A percentile compares a stretch with the other conserved stretches of the same genome.
Evolutionary conservation across 2,888 invertebrate species (phyloP).

Genomic region (Sicus ferrugineus): DNA sequence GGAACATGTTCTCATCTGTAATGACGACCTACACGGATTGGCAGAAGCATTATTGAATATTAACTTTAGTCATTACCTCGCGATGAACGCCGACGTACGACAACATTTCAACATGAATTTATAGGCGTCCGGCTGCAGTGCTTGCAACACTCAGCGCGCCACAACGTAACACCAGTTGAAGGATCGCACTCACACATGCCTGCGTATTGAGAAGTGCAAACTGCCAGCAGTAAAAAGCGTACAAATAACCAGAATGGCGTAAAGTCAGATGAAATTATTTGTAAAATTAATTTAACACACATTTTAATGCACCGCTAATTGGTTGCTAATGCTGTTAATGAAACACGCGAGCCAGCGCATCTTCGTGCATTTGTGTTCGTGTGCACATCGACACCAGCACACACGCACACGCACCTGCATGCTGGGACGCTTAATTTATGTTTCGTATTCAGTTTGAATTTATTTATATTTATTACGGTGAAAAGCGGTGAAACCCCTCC

Average conservation of each 20-base stretch:
- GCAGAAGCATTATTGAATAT: no score
- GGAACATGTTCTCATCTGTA: no score
- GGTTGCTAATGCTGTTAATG: constrained; percentile 37
- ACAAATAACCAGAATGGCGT: not conserved
- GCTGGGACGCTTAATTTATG: constrained; percentile 33
- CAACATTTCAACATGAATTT: no score
- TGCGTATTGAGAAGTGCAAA: not conserved
- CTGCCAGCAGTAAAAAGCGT: not conserved
- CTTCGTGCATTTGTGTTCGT: not conserved
- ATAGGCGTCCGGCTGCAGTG: not conserved
- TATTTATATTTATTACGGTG: constrained; percentile 35
- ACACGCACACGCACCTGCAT: constrained; percentile 20
- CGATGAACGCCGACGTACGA: no score
- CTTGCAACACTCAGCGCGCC: not conserved
- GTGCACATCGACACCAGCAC: constrained; percentile 10
- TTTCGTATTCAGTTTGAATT: constrained; percentile 31
- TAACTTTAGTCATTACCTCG: no score
- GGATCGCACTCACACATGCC: not conserved
- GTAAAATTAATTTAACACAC: constrained; percentile 36
- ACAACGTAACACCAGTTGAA: no score
- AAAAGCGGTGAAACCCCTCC: not conserved
- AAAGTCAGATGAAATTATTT: constrained; percentile 23
- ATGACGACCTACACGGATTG: no score
- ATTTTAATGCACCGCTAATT: constrained; percentile 38
- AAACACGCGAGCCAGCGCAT: constrained; percentile 12